Percentiles rank a stretch among this genome's conserved stretches.
phyloP scores from a whole-genome alignment of 2,888 invertebrate species.

The Archips xylosteana region DNA sequence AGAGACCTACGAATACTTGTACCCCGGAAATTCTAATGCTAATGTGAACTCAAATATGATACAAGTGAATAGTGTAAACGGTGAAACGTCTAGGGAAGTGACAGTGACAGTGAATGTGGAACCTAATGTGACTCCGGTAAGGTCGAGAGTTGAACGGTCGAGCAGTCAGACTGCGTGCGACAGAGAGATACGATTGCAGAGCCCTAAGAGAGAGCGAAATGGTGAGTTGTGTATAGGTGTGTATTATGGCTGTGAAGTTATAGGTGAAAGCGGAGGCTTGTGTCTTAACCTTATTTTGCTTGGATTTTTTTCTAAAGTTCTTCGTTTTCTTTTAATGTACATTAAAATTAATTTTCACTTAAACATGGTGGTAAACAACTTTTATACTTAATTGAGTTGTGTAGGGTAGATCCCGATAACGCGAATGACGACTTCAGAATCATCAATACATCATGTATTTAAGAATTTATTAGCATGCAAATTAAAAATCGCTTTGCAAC shows the following conservation, averaged over 20 bases:
- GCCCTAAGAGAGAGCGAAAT: slow-evolving; percentile 63
- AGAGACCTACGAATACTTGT: slow-evolving; percentile 77
- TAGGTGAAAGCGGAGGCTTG: too few species aligned
- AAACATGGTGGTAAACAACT: too few species aligned
- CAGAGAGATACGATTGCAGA: slow-evolving; percentile 58
- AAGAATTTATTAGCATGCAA: too few species aligned
- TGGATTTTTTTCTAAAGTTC: not conserved
- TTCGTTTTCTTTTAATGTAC: too few species aligned
- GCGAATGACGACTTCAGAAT: too few species aligned
- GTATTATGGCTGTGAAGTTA: too few species aligned
- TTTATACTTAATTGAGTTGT: too few species aligned
- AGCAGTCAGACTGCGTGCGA: slow-evolving; percentile 75
- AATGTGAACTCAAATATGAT: slow-evolving; percentile 31
- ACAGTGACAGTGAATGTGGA: slow-evolving; percentile 47
- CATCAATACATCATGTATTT: too few species aligned
- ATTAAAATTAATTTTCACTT: too few species aligned
- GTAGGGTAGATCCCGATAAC: too few species aligned
- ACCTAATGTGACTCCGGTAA: slow-evolving; percentile 51
- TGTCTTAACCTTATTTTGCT: not conserved
- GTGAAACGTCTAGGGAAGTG: slow-evolving; percentile 10
- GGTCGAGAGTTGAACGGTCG: slow-evolving; percentile 68
- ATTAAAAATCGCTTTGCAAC: too few species aligned
- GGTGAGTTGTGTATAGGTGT: slow-evolving; percentile 62
- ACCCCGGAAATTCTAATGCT: slow-evolving; percentile 56
- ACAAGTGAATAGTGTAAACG: slow-evolving; percentile 36